Base-by-base conservation (phyloP, 2,797 vertebrate species). In the Aulostomus chinensis region DNA sequence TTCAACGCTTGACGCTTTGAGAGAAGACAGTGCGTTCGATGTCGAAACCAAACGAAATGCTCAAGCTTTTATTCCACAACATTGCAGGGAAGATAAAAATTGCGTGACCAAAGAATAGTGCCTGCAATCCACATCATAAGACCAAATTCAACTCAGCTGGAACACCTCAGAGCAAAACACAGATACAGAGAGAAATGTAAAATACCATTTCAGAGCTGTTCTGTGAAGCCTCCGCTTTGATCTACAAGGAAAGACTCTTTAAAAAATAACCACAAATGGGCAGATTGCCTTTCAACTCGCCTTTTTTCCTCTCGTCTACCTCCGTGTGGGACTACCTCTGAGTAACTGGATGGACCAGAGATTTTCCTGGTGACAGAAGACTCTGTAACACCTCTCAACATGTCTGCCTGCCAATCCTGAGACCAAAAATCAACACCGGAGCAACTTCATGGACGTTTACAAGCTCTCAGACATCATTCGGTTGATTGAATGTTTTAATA, bases 201-300 rank as follows among this genome's bases (percentile, higher is more conserved):
- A 60, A 61, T 38, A 28, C 15, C 2, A 2, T 61, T 64, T 54
- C 40, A 38, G 52, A 52, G 30, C 16, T 39, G 20, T 42, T 67
- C 39, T 49, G 34, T 39, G 33, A 21, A 67, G 50, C 25, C 10
- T 57, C 16, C 0, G 24, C 75, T 68, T 77, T 73, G 57, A 79
- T 77, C 45, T 68, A 26, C 25, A 55, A 54, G 52, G 34, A 39
- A 78, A 34, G 38, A 9, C 29, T 54, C 34, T 68, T n/a, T 53
- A 34, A 54, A 67, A 69, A 69, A 48, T 42, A 42, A 53, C 31
- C 53, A 63, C 63, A 54, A 66, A 72, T 42, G 53, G 46, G 17
- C 18, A 24, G 9, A 7, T 21, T n/a, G n/a, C 40, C 38, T 73
- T 63, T 58, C 58, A 58, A 38, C 39, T 48, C 30, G n/a, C n/a